phyloP scores from a whole-genome alignment of 2,888 invertebrate species.

The Heliconius aoede region DNA sequence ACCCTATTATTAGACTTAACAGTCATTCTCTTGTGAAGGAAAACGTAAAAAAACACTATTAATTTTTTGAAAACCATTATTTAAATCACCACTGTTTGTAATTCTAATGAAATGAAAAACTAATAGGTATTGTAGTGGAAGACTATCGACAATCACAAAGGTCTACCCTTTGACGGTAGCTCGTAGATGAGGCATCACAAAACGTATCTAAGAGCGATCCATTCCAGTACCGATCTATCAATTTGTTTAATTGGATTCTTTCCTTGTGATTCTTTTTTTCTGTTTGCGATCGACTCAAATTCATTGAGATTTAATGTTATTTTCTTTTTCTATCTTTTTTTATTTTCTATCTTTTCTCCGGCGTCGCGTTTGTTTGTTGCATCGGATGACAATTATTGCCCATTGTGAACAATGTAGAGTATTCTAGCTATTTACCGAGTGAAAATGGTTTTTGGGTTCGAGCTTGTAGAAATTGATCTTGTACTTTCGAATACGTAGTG shows the following conservation, averaged over 20 bases:
- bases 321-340: constrained; percentile 54
- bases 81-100: background rate
- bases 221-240: constrained; percentile 69
- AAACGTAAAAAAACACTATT: background rate
- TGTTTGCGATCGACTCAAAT: constrained; percentile 64
- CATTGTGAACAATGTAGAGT: constrained; percentile 29
- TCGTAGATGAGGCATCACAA: constrained; percentile 70
- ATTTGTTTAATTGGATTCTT: constrained; percentile 80
- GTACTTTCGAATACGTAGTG: background rate
- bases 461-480: constrained; percentile 10
- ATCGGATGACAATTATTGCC: constrained; percentile 50
- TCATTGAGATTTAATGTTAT: constrained; percentile 71
- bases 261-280: constrained; percentile 70
- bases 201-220: constrained; percentile 59
- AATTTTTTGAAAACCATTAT: too few relatives aligned
- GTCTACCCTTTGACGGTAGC: constrained; percentile 69
- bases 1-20: too few relatives aligned
- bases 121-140: background rate
- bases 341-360: constrained; percentile 48
- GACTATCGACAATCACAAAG: constrained; percentile 55
- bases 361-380: constrained; percentile 49
- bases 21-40: background rate
- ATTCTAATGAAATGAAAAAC: background rate
- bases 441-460: constrained; percentile 15
- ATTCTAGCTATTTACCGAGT: constrained; percentile 21